Percentiles rank a stretch among this genome's conserved stretches.
Evolutionary conservation across 1,140 invertebrate species (phyloP).

Genomic region (Zaprionus davidi): DNA sequence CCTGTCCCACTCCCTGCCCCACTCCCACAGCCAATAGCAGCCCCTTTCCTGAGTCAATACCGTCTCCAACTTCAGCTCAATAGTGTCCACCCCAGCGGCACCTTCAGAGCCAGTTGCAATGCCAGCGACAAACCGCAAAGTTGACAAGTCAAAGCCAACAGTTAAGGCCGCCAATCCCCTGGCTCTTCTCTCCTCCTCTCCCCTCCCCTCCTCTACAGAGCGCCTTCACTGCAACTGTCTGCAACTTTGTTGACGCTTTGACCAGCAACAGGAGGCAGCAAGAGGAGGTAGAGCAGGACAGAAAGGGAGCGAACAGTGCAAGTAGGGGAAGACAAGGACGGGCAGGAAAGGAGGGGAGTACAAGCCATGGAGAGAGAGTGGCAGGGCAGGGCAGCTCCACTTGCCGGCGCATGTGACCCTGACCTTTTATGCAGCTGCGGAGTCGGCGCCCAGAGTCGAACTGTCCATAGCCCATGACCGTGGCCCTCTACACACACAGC

Average conservation of each 20-base stretch:
- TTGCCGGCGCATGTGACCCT: constrained; percentile 55
- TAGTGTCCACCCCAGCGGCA: neutral
- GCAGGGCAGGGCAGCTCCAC: neutral
- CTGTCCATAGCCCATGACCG: constrained; percentile 38
- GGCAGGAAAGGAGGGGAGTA: neutral
- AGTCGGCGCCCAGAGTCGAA: constrained; percentile 70
- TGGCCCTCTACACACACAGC: neutral
- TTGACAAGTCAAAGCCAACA: constrained; percentile 36
- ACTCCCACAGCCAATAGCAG: neutral
- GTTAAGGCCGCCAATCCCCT: constrained; percentile 5
- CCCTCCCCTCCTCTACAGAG: neutral
- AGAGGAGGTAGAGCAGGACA: neutral
- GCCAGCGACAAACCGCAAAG: constrained; percentile 33
- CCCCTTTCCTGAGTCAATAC: neutral
- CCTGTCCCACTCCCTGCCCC: too few relatives aligned
- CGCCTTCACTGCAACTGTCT: constrained; percentile 9
- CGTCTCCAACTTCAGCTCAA: neutral
- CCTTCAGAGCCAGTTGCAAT: constrained; percentile 4
- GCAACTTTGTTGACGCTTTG: constrained; percentile 2
- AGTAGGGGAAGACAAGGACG: too few relatives aligned
- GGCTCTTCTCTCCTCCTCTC: neutral
- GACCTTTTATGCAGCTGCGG: constrained; percentile 74
- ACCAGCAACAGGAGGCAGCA: neutral
- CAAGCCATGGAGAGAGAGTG: neutral
- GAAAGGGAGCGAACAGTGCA: neutral